phyloP scores from a whole-genome alignment of 2,113 vertebrate species.

The Chinchilla lanigera region DNA sequence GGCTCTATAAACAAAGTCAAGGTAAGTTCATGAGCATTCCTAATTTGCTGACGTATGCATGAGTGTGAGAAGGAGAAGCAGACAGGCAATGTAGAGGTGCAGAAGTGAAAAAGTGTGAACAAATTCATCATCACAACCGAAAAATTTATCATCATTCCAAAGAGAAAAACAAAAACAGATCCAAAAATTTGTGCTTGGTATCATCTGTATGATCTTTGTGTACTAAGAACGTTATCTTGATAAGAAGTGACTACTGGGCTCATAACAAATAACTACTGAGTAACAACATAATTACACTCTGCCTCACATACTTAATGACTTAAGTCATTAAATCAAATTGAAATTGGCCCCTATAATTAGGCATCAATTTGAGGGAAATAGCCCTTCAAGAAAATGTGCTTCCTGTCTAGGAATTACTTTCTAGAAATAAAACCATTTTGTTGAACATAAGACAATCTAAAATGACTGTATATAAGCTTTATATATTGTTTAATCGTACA shows the following conservation, averaged over 20 bases:
- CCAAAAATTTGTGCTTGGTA: neutral
- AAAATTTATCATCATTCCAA: neutral
- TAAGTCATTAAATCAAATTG: slow-evolving; percentile 61
- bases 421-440: slow-evolving; percentile 11
- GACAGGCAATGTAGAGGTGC: neutral
- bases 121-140: neutral
- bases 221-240: neutral
- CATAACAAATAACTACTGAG: neutral
- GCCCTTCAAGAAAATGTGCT: slow-evolving; percentile 3
- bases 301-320: slow-evolving; percentile 60
- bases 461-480: neutral
- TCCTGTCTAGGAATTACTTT: slow-evolving; percentile 60
- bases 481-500: neutral
- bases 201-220: neutral
- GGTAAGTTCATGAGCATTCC: neutral
- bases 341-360: slow-evolving; percentile 58
- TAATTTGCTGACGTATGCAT: neutral
- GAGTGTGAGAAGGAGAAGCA: neutral
- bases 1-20: neutral
- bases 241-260: neutral
- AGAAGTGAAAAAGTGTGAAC: neutral
- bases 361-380: slow-evolving; percentile 40
- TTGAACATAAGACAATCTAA: neutral
- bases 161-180: neutral
- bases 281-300: slow-evolving; percentile 50